Evolutionary conservation across 2,113 vertebrate genomes (phyloP), one percentile per base, ranked within the genome.

Genomic region (Platichthys stellatus): DNA sequence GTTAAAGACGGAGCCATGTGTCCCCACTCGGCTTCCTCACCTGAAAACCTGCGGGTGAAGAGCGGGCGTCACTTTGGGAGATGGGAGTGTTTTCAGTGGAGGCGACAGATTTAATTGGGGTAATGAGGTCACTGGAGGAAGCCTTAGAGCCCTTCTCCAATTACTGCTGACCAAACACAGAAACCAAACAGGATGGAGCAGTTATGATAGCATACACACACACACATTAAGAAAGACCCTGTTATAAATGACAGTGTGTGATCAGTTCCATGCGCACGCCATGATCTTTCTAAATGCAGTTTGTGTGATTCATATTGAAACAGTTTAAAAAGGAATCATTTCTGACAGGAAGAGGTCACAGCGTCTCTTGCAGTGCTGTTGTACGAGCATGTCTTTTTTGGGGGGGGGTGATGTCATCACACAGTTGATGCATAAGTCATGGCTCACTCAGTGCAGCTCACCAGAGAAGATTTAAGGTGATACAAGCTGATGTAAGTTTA

Each of bases 41-140:
- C 14, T 14, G 45, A 47, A 47, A 14, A 47, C 12, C 45, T 47
- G 45, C 14, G 45, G 15, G 45, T 47, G 47, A 20, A 7, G 7
- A 51, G 0, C 40, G 10, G 40, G 18, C 18, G 47, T 15, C 51
- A 5, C 51, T n/a, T 20, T 54, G 51, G 2, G 51, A 54, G 51
- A 54, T 21, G 51, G 51, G 51, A 45, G 2, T 45, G 13, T 15
- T 45, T 45, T 45, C 43, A 15, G 20, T 3, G 51, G 51, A 54
- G 51, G 51, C 18, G 2, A 54, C 51, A 54, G 51, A 54, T 24
- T 63, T 85, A 88, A 90, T 86, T 89, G 90, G 78, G 76, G 78
- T 86, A 87, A 90, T 84, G 82, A 86, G 86, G 86, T 89, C 82
- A 88, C 76, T 60, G 77, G 77, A 84, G 80, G 81, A 74, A 87